A percentile compares a stretch with the other conserved stretches of the same genome.
phyloP scores from a whole-genome alignment of 2,797 vertebrate genomes.

The Tinamus major region DNA sequence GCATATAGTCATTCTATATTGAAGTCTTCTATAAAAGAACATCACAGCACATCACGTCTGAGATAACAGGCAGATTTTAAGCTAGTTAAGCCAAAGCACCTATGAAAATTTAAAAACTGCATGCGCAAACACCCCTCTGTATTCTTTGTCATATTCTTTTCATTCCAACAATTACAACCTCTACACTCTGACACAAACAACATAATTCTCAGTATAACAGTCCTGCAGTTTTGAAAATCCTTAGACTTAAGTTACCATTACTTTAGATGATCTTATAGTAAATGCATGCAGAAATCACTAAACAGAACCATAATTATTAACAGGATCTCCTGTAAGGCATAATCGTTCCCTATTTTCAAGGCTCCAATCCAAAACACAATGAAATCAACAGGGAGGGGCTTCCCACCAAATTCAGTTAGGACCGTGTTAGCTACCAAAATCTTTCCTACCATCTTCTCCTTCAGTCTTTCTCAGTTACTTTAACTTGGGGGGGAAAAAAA shows the following conservation, averaged over 20 bases:
- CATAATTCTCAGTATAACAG: background rate
- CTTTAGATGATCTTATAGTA: background rate
- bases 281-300: background rate
- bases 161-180: background rate
- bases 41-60: background rate
- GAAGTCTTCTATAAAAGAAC: background rate
- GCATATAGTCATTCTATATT: background rate
- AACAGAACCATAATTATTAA: background rate
- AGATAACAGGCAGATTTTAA: background rate
- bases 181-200: background rate
- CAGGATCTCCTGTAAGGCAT: background rate
- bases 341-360: background rate
- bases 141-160: background rate
- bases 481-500: background rate
- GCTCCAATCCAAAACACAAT: background rate
- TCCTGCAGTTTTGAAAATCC: background rate
- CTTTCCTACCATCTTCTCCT: background rate
- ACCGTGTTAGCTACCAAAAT: background rate
- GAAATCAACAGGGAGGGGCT: background rate
- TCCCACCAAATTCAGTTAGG: background rate
- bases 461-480: background rate
- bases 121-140: background rate
- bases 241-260: background rate
- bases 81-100: background rate
- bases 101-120: background rate